A percentile compares a stretch with the other conserved stretches of the same genome.
phyloP scores from a whole-genome alignment of 2,888 invertebrate genomes.

The Epinotia demarniana region DNA sequence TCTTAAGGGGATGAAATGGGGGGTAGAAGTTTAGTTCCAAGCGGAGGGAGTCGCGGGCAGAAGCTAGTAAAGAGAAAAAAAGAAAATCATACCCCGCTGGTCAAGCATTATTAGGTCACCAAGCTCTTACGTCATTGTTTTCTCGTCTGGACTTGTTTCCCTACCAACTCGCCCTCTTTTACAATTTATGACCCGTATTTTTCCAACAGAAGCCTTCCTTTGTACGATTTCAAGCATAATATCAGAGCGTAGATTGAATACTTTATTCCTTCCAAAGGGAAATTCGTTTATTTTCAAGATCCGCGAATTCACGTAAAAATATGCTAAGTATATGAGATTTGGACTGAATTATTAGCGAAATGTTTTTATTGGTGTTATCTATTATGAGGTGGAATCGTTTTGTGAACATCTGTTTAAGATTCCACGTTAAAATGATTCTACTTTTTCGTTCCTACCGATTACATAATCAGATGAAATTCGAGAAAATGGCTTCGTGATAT shows the following conservation, averaged over 20 bases:
- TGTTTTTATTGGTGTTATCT: constrained; percentile 25
- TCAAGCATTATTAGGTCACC: neutral
- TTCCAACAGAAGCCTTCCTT: constrained; percentile 35
- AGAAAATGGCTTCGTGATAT: neutral
- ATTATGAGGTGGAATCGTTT: constrained; percentile 6
- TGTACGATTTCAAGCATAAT: constrained; percentile 42
- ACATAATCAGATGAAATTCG: neutral
- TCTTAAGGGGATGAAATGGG: no score
- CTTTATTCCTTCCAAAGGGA: constrained; percentile 25
- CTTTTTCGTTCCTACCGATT: neutral
- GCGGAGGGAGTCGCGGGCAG: no score
- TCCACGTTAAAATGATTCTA: neutral
- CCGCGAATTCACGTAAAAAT: constrained; percentile 34
- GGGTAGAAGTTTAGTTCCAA: no score
- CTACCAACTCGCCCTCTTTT: constrained; percentile 4
- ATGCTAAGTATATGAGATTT: constrained; percentile 41
- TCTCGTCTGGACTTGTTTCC: constrained; percentile 10
- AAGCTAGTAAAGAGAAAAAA: no score
- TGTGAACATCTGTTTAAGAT: constrained; percentile 24
- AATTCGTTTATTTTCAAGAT: constrained; percentile 36
- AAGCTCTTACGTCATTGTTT: constrained; percentile 1
- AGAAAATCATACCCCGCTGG: no score
- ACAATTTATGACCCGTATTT: constrained; percentile 37
- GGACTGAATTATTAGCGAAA: constrained; percentile 30
- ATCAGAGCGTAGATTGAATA: constrained; percentile 41